Percentiles rank a stretch among this genome's conserved stretches.
Conservation (phyloP, 2,797 vertebrate genomes). For the Paedocypris micromegethes region DNA sequence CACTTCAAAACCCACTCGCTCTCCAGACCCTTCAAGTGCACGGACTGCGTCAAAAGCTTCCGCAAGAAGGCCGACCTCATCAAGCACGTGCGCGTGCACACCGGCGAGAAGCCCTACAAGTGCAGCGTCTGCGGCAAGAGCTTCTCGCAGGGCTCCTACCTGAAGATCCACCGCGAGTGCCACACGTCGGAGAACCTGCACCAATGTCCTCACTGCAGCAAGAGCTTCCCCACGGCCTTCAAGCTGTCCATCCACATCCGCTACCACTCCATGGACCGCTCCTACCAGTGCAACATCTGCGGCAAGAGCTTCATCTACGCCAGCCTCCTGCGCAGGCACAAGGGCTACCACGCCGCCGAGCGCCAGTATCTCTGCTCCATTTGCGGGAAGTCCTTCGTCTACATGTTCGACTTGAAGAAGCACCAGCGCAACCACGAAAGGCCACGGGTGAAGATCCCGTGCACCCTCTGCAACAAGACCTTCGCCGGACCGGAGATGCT, state of each 20-base stretch:
- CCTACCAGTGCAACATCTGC: constrained; percentile 70
- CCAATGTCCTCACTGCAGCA: constrained; percentile 66
- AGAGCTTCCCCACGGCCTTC: constrained; percentile 67
- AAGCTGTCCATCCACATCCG: constrained; percentile 70
- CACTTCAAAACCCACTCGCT: constrained; percentile 72
- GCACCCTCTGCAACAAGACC: constrained; percentile 64
- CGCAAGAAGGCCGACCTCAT: constrained; percentile 64
- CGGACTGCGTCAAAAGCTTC: constrained; percentile 71
- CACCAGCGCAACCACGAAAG: constrained; percentile 65
- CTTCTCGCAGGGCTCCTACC: constrained; percentile 48
- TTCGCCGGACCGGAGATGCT: constrained; percentile 66
- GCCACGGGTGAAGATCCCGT: constrained; percentile 51
- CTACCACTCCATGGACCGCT: constrained; percentile 72
- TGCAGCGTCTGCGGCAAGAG: constrained; percentile 42
- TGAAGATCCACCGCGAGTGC: constrained; percentile 33
- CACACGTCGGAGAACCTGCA: constrained; percentile 46
- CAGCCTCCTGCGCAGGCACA: constrained; percentile 64
- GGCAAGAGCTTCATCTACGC: constrained; percentile 70
- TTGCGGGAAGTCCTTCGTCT: constrained; percentile 69
- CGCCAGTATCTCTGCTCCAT: constrained; percentile 62
- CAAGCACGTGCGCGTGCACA: constrained; percentile 71
- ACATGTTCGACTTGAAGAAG: constrained; percentile 68
- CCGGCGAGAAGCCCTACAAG: constrained; percentile 69
- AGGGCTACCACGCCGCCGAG: constrained; percentile 69
- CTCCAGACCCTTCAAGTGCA: constrained; percentile 62